Base-by-base conservation (phyloP, 2,888 invertebrate genomes). In the Electrophaes corylata region DNA sequence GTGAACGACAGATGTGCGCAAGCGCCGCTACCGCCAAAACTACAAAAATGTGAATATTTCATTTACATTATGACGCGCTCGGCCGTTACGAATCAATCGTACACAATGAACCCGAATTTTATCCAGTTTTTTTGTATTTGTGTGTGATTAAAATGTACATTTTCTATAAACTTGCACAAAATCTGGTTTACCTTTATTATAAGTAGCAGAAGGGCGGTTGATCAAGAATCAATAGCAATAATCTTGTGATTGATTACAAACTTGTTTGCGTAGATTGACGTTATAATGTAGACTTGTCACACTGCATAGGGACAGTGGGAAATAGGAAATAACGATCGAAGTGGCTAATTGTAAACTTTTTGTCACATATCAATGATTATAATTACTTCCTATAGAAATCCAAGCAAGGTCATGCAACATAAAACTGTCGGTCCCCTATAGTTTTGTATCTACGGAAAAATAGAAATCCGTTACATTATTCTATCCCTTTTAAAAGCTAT, bases 81-180 rank as follows among this genome's bases (percentile, higher is more conserved):
- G 91, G 85, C 91, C 91, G 91, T 91, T 91, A 91, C 91, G 85
- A 91, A 91, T 91, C 91, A 87, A 86, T 86, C 84, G 83, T 70
- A 83, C 78, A 90, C 91, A 91, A 91, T 88, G 79, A 84, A 84
- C 78, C 75, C 76, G 80, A 84, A 80, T 84, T 89, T 86, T 84
- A 85, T 79, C 80, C 80, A 79, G 81, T 84, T 88, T 88, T 84
- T 88, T 84, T 85, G 69, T 83, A 71, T 83, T 84, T 84, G 83
- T 81, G 78, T 83, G 83, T 78, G 84, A 88, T 89, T 90, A 90
- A 85, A 76, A 91, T 90, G 87, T 88, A 83, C 85, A 88, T 87
- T 90, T 86, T 79, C 76, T 79, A 86, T 84, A 84, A 86, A 88
- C 79, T 83, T 82, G 81, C 79, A 76, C 79, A 78, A 78, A 59